Evolutionary conservation across 2,113 vertebrate genomes (phyloP).

Genomic region (Merops nubicus): DNA sequence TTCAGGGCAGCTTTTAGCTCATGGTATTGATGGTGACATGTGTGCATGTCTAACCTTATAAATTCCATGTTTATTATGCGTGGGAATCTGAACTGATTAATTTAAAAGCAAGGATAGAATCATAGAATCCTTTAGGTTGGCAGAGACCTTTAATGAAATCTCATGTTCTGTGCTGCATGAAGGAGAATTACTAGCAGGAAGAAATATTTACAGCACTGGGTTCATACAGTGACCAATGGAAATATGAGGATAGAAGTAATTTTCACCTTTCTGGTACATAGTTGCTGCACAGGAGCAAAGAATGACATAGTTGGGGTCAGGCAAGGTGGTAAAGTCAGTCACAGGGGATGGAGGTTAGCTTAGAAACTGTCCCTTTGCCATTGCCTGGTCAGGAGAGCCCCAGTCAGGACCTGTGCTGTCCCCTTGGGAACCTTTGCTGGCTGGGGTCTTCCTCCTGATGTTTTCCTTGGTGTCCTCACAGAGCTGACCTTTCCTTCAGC

Average conservation of each 20-base stretch:
- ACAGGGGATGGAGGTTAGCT: not conserved
- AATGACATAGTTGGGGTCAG: not conserved
- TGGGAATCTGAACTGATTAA: not conserved
- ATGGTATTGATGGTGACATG: not conserved
- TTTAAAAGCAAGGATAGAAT: not conserved
- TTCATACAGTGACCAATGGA: not conserved
- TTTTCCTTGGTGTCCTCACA: rapidly evolving
- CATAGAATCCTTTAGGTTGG: too few relatives aligned
- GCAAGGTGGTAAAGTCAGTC: not conserved
- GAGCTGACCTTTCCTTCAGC: not conserved
- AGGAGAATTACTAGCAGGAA: not conserved
- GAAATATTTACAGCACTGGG: not conserved
- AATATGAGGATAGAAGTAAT: not conserved
- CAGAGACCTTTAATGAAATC: too few relatives aligned
- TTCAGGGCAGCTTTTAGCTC: not conserved
- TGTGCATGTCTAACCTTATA: not conserved
- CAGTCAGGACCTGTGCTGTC: rapidly evolving
- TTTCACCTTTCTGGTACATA: not conserved
- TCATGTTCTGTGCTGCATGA: not conserved
- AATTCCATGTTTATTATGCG: not conserved
- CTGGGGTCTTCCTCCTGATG: rapidly evolving
- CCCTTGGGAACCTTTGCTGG: not conserved
- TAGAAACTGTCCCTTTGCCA: not conserved
- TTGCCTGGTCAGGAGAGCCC: not conserved
- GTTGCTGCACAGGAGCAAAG: not conserved